These are phyloP conservation scores for Canis aureus DNA, from an alignment of 2,113 vertebrate species.

Conservation along the genomic window DNA sequence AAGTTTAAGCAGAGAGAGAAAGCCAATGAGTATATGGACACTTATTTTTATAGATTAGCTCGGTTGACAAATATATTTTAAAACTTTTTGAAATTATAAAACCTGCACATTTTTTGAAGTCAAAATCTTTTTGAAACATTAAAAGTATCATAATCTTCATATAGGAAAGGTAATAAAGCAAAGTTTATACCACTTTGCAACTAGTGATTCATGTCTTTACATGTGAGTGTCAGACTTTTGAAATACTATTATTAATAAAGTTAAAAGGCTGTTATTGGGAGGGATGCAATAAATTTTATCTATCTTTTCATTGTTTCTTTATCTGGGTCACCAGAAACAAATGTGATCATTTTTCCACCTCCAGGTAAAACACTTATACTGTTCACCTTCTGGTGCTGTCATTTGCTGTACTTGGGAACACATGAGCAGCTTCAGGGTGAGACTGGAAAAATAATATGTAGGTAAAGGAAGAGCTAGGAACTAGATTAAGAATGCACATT, in stretches of 20 bases:
- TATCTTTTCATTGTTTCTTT: not conserved
- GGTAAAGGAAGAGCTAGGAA: not conserved
- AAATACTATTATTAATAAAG: conserved; percentile 69
- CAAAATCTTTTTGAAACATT: not conserved
- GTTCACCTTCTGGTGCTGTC: not conserved
- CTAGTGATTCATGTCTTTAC: not conserved
- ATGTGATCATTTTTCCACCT: conserved; percentile 51
- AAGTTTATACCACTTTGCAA: not conserved
- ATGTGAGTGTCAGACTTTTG: not conserved
- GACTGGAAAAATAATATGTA: not conserved
- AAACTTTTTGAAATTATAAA: conserved; percentile 30
- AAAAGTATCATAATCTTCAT: conserved; percentile 14
- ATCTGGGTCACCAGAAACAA: conserved; percentile 52
- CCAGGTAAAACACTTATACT: not conserved
- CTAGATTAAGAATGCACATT: not conserved
- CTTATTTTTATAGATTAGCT: conserved; percentile 6
- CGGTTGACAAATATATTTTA: not conserved
- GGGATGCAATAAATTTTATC: not conserved
- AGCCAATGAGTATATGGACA: not conserved
- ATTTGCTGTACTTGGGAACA: not conserved
- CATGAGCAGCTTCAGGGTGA: conserved; percentile 5
- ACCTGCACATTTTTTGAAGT: not conserved
- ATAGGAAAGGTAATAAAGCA: not conserved
- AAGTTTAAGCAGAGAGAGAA: conserved; percentile 20
- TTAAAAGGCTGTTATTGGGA: conserved; percentile 28